Percentiles rank a stretch among this genome's conserved stretches.
Conservation (phyloP, 1,140 invertebrate genomes). For the Chlorops oryzae region DNA sequence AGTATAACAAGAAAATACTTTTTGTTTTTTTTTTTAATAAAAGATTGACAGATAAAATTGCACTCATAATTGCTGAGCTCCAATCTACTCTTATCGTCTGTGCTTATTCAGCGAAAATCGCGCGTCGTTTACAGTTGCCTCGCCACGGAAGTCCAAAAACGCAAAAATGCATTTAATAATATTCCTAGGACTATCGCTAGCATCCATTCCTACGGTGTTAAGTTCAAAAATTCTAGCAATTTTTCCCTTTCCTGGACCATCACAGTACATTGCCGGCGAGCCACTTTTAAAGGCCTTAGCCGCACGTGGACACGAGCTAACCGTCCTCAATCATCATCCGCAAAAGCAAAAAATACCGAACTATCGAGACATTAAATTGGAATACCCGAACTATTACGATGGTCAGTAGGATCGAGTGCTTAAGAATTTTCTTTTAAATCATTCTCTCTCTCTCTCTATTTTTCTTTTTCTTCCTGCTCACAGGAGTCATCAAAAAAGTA, state of each 20-base stretch:
- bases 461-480: not conserved
- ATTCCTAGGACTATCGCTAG: too few species aligned
- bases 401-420: conserved; percentile 2
- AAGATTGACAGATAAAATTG: too few species aligned
- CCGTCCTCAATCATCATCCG: conserved; percentile 47
- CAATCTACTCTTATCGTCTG: too few species aligned
- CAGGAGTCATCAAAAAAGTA: conserved; percentile 3
- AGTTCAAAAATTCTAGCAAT: conserved; percentile 35
- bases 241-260: conserved; percentile 37
- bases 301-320: conserved; percentile 49
- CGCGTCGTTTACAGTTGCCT: too few species aligned
- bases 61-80: too few species aligned
- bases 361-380: conserved; percentile 39
- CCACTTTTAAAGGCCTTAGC: conserved; percentile 46
- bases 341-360: conserved; percentile 31
- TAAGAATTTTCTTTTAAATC: not conserved
- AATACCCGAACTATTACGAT: not conserved
- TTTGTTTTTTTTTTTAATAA: too few species aligned
- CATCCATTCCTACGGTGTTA: too few species aligned
- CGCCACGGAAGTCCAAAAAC: too few species aligned
- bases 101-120: too few species aligned
- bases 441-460: not conserved
- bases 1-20: too few species aligned
- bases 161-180: too few species aligned
- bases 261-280: conserved; percentile 36